Conservation (phyloP, 1,140 invertebrate species). For the Formica exsecta region DNA sequence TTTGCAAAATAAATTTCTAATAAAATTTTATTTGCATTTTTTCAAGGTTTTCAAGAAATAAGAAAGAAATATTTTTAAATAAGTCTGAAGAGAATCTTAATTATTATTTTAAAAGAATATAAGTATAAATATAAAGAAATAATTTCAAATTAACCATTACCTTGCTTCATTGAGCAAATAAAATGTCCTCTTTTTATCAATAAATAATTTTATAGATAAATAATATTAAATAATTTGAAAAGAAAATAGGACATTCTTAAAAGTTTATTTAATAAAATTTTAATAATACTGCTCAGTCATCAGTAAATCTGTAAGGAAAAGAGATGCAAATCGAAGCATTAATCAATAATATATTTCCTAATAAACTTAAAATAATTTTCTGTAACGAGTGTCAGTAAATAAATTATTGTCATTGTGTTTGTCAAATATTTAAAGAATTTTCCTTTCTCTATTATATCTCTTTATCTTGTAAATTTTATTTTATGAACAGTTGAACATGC, state of each 20-base stretch:
- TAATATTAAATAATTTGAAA: slow-evolving; percentile 28
- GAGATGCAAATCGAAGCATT: slow-evolving; percentile 38
- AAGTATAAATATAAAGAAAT: slow-evolving; percentile 27
- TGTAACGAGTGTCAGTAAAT: slow-evolving; percentile 12
- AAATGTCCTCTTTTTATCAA: slow-evolving; percentile 22
- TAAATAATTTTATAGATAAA: slow-evolving; percentile 33
- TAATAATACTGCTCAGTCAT: slow-evolving; percentile 39
- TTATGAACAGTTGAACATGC: background rate
- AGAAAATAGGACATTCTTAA: slow-evolving; percentile 25
- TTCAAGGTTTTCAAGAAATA: background rate
- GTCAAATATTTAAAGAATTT: background rate
- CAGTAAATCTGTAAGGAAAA: slow-evolving; percentile 55
- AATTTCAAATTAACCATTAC: slow-evolving; percentile 22
- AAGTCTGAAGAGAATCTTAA: background rate
- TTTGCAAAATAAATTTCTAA: no score
- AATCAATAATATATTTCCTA: slow-evolving; percentile 19
- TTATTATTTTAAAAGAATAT: slow-evolving; percentile 11
- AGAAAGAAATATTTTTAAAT: no score
- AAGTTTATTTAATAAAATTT: slow-evolving; percentile 43
- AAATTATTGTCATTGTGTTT: background rate
- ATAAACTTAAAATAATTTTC: slow-evolving; percentile 34
- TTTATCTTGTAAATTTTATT: slow-evolving; percentile 3
- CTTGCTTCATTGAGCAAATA: slow-evolving; percentile 30
- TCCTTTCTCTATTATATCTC: background rate
- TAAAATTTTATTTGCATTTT: background rate